Evolutionary conservation across 2,888 invertebrate species (phyloP), one percentile per base, ranked within the genome.

Genomic region (Cantharis rufa): DNA sequence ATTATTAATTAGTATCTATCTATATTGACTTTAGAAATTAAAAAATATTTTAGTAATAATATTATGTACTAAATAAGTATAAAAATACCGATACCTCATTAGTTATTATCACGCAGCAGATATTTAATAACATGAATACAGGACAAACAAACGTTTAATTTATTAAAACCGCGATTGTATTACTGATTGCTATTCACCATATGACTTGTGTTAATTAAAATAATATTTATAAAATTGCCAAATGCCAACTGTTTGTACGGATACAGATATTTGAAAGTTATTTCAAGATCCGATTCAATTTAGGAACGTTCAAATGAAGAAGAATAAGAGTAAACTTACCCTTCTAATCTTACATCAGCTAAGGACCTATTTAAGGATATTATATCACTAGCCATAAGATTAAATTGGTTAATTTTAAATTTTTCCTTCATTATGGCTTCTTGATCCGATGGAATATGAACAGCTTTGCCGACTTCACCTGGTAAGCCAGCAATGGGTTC

Each of bases 381-480:
- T 93, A 96, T 95, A 88, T 99, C 98, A 88, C 98, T 98, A 82
- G 99, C 99, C 88, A 98, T 90, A 83, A 99, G 90, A 90, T 99
- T 99, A 90, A 99, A 99, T 90, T 99, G 99, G 90, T 99, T 99
- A 86, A 98, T 93, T 88, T 98, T 97, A 89, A 99, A 99, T 87
- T 96, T 95, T 85, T 98, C 97, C 89, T 97, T 94, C 92, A 98
- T 96, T 75, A 95, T 88, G 76, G 94, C 93, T 86, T 98, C 96
- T 87, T 96, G 93, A 73, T 96, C 95, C 18, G 93, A 89, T 16
- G 97, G 95, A 85, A 98, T 95, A 84, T 93, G 93, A 15, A 99
- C 99, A n/a, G 97, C 93, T 86, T 93, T 93, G 83, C 99, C 99
- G 91, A 94, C 91, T 90, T 99, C 99, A 63, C 99, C 99, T 28